Evolutionary conservation across 2,797 vertebrate genomes (phyloP).

Genomic region (Geotrypetes seraphini): DNA sequence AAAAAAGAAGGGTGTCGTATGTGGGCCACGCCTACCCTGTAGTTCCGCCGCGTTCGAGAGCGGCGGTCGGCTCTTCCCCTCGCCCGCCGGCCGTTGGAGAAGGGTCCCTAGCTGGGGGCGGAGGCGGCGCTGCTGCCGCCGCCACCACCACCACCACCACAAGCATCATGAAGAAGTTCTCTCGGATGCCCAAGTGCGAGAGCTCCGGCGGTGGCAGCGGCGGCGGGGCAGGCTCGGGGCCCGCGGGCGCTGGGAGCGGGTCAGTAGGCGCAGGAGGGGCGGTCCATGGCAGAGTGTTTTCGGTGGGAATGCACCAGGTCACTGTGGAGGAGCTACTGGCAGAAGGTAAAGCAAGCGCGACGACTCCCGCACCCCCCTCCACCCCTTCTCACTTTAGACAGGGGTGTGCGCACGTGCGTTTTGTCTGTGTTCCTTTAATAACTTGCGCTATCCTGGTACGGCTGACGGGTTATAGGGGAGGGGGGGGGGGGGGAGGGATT

Average conservation of each 20-base stretch:
- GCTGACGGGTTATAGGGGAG: too few relatives aligned
- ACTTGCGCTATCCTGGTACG: too few relatives aligned
- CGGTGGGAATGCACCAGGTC: slow-evolving; percentile 79
- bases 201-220: slow-evolving; percentile 61
- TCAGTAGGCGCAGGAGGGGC: slow-evolving; percentile 63
- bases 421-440: too few relatives aligned
- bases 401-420: too few relatives aligned
- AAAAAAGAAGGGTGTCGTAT: too few relatives aligned
- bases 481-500: too few relatives aligned
- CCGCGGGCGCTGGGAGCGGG: slow-evolving; percentile 60
- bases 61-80: not conserved
- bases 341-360: slow-evolving; percentile 82
- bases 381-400: too few relatives aligned
- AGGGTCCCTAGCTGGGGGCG: too few relatives aligned
- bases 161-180: slow-evolving; percentile 97
- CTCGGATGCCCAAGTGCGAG: slow-evolving; percentile 84
- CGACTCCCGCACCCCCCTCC: too few relatives aligned
- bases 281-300: slow-evolving; percentile 69
- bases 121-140: slow-evolving; percentile 14
- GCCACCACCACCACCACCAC: too few relatives aligned
- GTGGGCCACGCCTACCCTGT: slow-evolving; percentile 14
- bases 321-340: slow-evolving; percentile 85
- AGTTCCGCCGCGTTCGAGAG: not conserved
- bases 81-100: not conserved
- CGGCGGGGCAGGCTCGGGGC: slow-evolving; percentile 43